Percentiles rank a stretch among this genome's conserved stretches.
Conservation (phyloP, 2,888 invertebrate genomes). For the Agriopis aurantiaria region DNA sequence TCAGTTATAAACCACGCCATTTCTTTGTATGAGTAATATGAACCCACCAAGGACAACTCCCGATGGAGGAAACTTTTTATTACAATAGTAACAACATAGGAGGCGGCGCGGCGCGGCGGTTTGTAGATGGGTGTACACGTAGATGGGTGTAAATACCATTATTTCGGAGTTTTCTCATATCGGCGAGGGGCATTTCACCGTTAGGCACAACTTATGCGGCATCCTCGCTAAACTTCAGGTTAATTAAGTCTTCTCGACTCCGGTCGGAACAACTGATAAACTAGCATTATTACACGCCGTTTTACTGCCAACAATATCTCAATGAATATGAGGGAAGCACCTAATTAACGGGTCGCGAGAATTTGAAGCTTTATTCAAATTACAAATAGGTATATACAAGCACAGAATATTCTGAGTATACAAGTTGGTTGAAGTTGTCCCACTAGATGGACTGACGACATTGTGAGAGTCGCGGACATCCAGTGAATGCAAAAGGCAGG, state of each 20-base stretch:
- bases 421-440: no score
- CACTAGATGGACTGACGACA: no score
- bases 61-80: conserved; percentile 63
- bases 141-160: conserved; percentile 60
- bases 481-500: no score
- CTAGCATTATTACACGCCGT: conserved; percentile 62
- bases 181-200: conserved; percentile 46
- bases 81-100: conserved; percentile 67
- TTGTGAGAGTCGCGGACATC: no score
- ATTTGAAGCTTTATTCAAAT: conserved; percentile 10
- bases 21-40: conserved; percentile 19
- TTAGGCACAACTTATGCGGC: conserved; percentile 58
- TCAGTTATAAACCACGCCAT: conserved; percentile 5
- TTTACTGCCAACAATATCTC: conserved; percentile 51
- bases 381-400: background rate
- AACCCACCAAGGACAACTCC: conserved; percentile 46
- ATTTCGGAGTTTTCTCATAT: conserved; percentile 76
- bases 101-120: conserved; percentile 42
- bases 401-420: no score
- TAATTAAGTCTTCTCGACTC: conserved; percentile 74
- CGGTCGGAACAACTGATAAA: conserved; percentile 63
- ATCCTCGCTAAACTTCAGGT: conserved; percentile 68
- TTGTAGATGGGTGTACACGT: conserved; percentile 47
- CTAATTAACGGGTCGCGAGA: conserved; percentile 33
- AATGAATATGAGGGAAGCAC: conserved; percentile 37